These are phyloP conservation scores for Macropodus opercularis DNA, from an alignment of 2,797 vertebrate species.

Conservation along the genomic window DNA sequence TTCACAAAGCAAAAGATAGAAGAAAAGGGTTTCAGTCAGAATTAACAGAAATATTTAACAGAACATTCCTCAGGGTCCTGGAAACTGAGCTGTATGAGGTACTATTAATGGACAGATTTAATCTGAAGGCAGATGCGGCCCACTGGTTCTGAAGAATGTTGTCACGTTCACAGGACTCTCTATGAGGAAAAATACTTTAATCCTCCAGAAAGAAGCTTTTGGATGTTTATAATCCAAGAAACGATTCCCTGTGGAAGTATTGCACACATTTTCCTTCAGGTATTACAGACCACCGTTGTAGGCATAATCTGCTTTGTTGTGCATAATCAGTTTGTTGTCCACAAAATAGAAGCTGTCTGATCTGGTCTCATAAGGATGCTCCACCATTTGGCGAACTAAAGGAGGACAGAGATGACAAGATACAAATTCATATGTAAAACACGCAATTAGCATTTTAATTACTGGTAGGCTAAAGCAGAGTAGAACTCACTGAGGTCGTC, in stretches of 20 bases:
- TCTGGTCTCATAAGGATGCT: conserved; percentile 94
- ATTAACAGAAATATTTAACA: conserved; percentile 36
- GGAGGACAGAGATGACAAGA: conserved; percentile 8
- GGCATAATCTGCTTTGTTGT: conserved; percentile 99
- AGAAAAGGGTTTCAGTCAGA: conserved; percentile 39
- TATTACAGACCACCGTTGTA: conserved; percentile 94
- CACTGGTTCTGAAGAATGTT: conserved; percentile 29
- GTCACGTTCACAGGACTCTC: conserved; percentile 47
- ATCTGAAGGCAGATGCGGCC: conserved; percentile 60
- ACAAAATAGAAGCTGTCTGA: conserved; percentile 99
- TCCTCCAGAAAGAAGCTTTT: conserved; percentile 18
- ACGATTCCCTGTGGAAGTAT: conserved; percentile 25
- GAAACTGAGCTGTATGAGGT: conserved; percentile 39
- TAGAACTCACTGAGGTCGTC: conserved; percentile 92
- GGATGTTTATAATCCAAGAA: conserved; percentile 34
- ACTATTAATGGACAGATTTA: conserved; percentile 43
- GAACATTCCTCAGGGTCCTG: conserved; percentile 42
- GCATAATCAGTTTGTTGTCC: conserved; percentile 99
- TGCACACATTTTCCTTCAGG: conserved; percentile 36
- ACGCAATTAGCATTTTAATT: background rate
- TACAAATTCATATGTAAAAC: background rate
- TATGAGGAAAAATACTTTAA: conserved; percentile 40
- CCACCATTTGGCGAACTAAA: conserved; percentile 95
- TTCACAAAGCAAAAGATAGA: conserved; percentile 34
- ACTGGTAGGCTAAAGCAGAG: background rate